These are phyloP conservation scores for Lordiphosa stackelbergi DNA, from an alignment of 1,140 invertebrate species.

Conservation along the genomic window DNA sequence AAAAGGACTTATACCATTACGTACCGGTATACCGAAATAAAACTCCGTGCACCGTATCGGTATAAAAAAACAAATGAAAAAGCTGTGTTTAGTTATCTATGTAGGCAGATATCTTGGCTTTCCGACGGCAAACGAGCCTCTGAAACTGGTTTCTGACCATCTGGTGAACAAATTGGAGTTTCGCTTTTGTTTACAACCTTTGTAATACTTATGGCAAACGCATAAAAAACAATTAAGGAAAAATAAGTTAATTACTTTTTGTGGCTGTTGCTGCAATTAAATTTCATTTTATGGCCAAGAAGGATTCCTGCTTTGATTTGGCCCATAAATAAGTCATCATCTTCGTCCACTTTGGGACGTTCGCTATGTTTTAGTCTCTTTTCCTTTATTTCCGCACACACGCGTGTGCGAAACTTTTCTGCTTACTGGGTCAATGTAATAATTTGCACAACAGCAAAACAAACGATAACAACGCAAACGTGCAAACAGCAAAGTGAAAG, in stretches of 20 bases:
- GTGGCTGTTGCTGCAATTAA: conserved; percentile 36
- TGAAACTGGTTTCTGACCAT: conserved; percentile 9
- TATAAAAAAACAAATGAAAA: too few species aligned
- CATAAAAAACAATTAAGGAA: conserved; percentile 17
- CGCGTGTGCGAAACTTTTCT: conserved; percentile 25
- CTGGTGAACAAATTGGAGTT: conserved; percentile 33
- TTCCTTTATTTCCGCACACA: conserved; percentile 13
- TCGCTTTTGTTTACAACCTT: conserved; percentile 1
- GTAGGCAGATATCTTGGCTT: too few species aligned
- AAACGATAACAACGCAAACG: conserved; percentile 58
- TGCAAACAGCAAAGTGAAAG: conserved; percentile 52
- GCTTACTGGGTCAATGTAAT: conserved; percentile 69
- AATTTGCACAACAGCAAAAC: conserved; percentile 61
- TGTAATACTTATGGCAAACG: conserved; percentile 36
- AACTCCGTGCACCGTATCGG: too few species aligned
- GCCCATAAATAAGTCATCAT: conserved; percentile 1
- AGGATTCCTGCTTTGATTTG: not conserved
- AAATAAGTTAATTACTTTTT: conserved; percentile 56
- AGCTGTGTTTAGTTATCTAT: too few species aligned
- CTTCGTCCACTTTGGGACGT: conserved; percentile 1
- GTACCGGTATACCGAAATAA: too few species aligned
- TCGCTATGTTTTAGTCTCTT: conserved; percentile 20
- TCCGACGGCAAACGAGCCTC: too few species aligned
- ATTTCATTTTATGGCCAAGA: conserved; percentile 13
- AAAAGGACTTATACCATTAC: too few species aligned